Base-by-base conservation (phyloP, 2,113 vertebrate species). In the Crypturellus undulatus region DNA sequence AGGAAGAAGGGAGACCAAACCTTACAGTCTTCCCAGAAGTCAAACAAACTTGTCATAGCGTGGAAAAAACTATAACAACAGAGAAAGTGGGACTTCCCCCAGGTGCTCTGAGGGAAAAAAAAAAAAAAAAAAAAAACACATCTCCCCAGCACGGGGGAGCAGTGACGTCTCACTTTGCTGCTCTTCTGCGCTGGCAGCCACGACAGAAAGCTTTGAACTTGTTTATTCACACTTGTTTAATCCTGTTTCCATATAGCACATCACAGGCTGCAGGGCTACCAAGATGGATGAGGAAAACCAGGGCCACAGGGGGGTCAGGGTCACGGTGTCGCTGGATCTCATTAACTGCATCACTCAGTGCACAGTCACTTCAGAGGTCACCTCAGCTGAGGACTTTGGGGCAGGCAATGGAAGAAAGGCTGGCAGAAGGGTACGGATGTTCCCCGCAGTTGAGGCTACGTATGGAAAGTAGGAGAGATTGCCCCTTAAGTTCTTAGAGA, bases 221-320 rank as follows among this genome's bases (percentile, higher is more conserved):
- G 97, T 98, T 98, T 97, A 98, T 98, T 98, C 98, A 98, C 98
- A 98, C 97, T 97, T 97, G 92, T 97, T 98, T 98, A 98, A 98
- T 98, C 96, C 96, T 96, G 92, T 96, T 95, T 98, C 96, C 96
- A 94, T 82, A 94, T 59, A 93, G 87, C 96, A 93, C 95, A 94
- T 96, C 93, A 83, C 95, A 94, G 97, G 72, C 96, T 94, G 96
- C 95, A 96, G 96, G 80, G 94, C 97, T 97, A 91, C 97, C 94
- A 98, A 98, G 98, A 98, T 97, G 97, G 97, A 98, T 98, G 98
- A 97, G 88, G 91, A 94, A 73, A 97, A 89, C 84, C 89, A 97
- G 96, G 97, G 97, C 94, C 97, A 97, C 1, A 16, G 97, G 95
- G 87, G 69, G 97, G 97, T 97, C 93, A 96, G 97, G 98, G 98